Base-by-base conservation (phyloP, 2,113 vertebrate genomes). In the Synodontis membranacea region DNA sequence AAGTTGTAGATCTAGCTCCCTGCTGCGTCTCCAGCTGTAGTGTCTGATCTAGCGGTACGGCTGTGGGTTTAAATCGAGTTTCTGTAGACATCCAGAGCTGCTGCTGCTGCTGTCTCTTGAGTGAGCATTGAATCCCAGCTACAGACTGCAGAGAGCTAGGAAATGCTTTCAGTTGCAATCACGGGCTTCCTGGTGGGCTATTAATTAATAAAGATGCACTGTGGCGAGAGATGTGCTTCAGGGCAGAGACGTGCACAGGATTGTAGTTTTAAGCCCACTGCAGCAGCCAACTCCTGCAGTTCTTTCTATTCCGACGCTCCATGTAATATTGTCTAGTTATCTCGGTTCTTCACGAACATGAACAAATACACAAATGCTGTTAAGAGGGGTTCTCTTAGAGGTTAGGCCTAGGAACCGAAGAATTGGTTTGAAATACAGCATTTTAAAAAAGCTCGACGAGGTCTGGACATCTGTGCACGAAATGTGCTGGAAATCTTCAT, bases 131-230 rank as follows among this genome's bases (percentile, higher is more conserved):
- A 19, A 82, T 46, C 42, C 21, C 56, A 34, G 70, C 83, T 58
- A 42, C 46, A 60, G 72, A 34, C 82, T 83, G 44, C 54, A 72
- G n/a, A 62, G 70, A 62, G 28, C 54, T 25, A 60, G 64, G 82
- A 60, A 72, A 31, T 21, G 21, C 52, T 82, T 82, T 82, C 39
- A 21, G 23, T 64, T 42, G 44, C 76, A 74, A 23, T 82, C 42
- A 37, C 9, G 12, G 54, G 80, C 31, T 50, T 42, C 68, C 52
- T 70, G 31, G 23, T n/a, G 86, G 62, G 80, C 44, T 60, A 76
- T 76, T 83, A 83, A 83, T 87, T 75, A 87, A 74, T 87, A 87
- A 82, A 75, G 54, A 82, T 76, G 80, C 54, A 62, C 68, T 75
- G 58, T 75, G 42, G 64, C 14, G 80, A 82, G 86, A 75, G 86